Evolutionary conservation across 2,113 vertebrate genomes (phyloP), one percentile per base, ranked within the genome.

Genomic region (Ictidomys tridecemlineatus): DNA sequence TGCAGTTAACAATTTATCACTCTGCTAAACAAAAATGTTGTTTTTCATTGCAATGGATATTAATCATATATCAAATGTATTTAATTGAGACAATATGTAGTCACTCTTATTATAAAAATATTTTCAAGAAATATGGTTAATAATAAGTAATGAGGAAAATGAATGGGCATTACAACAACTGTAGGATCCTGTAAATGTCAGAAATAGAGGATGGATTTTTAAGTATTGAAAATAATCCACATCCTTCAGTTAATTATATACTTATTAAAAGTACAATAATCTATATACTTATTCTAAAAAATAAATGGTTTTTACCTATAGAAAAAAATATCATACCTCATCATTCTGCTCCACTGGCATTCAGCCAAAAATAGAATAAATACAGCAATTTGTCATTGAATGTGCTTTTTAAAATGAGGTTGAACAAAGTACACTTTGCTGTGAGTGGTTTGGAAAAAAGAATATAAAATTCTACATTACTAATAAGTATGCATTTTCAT

Each of bases 391-490:
- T 76, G 56, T 67, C n/a, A 94, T 20, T 73, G 51, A 86, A 89
- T 78, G 11, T 89, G 20, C 18, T 93, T 87, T 87, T 74, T 22
- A 74, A 90, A 95, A 70, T 92, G 58, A 67, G 22, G 2, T 56
- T 85, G 53, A 84, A 89, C 26, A 67, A 78, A 93, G 37, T 67
- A 61, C 6, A 42, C 10, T 87, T 91, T 45, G 88, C 1, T 80
- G 14, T 30, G 93, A 61, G 12, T 85, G 8, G 4, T 73, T 0
- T 67, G 48, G 61, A 48, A 61, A 91, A 73, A 12, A 5, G 83
- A 78, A 89, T 78, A 48, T 61, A 94, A 90, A 74, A 70, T 88
- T 90, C 3, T 94, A 56, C 89, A n/a, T 93, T 63, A 24, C 65
- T 42, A 94, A 34, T 37, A 17, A 65, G 30, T 11, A 7, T 90